Evolutionary conservation across 92 coral and sea anemone species (phyloP).

Genomic region (Bergia puertoricense): DNA sequence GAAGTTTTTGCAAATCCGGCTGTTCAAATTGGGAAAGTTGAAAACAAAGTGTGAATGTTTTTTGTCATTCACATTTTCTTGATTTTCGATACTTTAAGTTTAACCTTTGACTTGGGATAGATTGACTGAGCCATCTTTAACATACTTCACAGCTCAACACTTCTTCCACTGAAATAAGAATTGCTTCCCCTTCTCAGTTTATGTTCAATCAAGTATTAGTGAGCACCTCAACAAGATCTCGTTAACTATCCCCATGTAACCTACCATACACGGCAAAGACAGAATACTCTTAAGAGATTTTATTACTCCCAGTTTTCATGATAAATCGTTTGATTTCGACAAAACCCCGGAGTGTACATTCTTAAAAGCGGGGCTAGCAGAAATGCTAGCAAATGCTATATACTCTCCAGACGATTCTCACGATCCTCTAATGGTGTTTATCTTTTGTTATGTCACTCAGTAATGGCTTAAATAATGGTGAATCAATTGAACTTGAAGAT

Average conservation of each 20-base stretch:
- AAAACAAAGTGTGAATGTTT: not conserved
- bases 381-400: too few relatives aligned
- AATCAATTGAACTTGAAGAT: not conserved
- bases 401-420: not conserved
- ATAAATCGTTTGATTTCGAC: not conserved
- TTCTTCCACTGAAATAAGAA: not conserved
- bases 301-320: not conserved
- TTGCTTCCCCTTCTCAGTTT: not conserved
- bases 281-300: not conserved
- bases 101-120: conserved; percentile 32
- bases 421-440: not conserved
- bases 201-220: not conserved
- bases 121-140: not conserved
- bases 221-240: conserved; percentile 5
- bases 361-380: not conserved
- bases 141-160: conserved; percentile 26
- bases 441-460: conserved; percentile 25
- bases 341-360: not conserved
- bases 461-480: not conserved
- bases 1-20: not conserved
- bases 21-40: not conserved
- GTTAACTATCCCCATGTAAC: not conserved
- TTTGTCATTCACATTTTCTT: not conserved
- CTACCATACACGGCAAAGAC: not conserved
- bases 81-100: not conserved